A percentile compares a stretch with the other conserved stretches of the same genome.
Evolutionary conservation across 2,113 vertebrate species (phyloP).

Genomic region (Amblyornis subalaris): DNA sequence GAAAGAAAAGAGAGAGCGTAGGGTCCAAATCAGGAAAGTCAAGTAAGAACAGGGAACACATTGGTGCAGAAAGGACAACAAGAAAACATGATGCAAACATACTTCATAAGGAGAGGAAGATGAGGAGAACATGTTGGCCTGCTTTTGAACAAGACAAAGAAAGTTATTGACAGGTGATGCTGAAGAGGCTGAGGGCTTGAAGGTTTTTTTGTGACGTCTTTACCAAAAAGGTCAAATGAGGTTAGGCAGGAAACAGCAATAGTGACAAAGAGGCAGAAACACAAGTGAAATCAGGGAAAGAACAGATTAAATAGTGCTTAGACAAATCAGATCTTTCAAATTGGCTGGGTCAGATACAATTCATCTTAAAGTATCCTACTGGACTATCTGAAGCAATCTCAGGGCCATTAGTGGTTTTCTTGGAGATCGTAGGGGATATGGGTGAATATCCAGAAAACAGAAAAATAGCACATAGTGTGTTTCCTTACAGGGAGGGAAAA

Average conservation of each 20-base stretch:
- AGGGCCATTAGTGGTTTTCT: neutral
- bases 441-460: neutral
- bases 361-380: neutral
- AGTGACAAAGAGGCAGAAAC: constrained; percentile 7
- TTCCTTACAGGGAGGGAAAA: neutral
- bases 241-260: neutral
- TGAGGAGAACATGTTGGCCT: neutral
- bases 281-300: constrained; percentile 17
- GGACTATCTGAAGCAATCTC: neutral
- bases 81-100: neutral
- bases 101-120: neutral
- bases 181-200: neutral
- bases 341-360: neutral
- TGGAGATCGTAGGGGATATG: neutral
- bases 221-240: constrained; percentile 9
- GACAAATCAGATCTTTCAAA: constrained; percentile 15
- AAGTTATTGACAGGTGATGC: neutral
- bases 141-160: neutral
- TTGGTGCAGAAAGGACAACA: neutral
- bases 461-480: neutral
- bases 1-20: neutral
- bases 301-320: constrained; percentile 28
- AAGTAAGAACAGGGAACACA: neutral
- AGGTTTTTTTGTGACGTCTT: neutral
- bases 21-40: neutral